These are phyloP conservation scores for Parauchenoglanis punctatus DNA, from an alignment of 2,797 vertebrate species.

Conservation along the genomic window DNA sequence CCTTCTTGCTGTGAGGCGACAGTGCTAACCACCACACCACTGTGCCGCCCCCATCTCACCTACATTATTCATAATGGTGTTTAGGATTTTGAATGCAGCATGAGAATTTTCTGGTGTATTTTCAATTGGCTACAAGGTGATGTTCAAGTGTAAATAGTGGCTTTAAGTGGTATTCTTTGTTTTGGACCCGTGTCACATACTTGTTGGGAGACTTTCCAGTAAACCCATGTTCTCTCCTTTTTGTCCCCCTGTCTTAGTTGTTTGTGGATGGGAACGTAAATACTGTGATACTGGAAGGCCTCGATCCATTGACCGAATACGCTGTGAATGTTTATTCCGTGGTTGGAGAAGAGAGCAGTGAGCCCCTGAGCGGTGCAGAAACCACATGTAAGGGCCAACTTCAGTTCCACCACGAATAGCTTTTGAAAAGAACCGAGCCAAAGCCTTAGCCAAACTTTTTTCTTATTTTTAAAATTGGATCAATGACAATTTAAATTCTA, in stretches of 20 bases:
- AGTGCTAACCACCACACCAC: no score
- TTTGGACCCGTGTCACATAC: neutral
- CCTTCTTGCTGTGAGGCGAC: no score
- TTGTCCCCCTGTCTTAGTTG: conserved; percentile 74
- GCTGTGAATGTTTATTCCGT: conserved; percentile 88
- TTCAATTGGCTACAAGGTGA: neutral
- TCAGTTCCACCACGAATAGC: conserved; percentile 10
- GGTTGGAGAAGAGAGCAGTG: conserved; percentile 91
- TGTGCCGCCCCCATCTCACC: no score
- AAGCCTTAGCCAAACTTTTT: conserved; percentile 25
- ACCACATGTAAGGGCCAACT: conserved; percentile 86
- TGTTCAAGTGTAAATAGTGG: neutral
- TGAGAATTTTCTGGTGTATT: neutral
- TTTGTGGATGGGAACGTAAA: conserved; percentile 86
- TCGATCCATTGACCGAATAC: conserved; percentile 89
- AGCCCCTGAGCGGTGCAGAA: conserved; percentile 87
- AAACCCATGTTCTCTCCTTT: neutral
- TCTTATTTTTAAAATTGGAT: neutral
- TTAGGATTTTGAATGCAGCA: neutral
- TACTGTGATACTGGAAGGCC: conserved; percentile 83
- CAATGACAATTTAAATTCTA: neutral
- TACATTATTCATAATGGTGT: neutral
- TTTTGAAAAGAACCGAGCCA: conserved; percentile 24
- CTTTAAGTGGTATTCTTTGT: neutral
- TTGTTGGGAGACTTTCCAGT: neutral